These are phyloP conservation scores for Ophioninae sp. DNA, from an alignment of 2,888 invertebrate genomes.

Conservation along the genomic window DNA sequence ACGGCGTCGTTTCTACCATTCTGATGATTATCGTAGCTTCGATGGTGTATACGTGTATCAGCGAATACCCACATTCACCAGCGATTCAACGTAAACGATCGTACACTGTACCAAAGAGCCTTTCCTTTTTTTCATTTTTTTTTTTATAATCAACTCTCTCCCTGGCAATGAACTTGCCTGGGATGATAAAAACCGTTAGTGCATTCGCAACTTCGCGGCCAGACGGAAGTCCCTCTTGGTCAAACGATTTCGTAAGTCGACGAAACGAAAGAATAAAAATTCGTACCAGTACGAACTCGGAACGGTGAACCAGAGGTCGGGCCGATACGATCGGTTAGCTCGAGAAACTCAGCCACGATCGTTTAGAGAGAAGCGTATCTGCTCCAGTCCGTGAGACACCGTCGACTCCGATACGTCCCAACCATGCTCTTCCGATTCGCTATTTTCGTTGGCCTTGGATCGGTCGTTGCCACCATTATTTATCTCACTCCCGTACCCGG, in stretches of 20 bases:
- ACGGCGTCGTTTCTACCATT: slow-evolving; percentile 9
- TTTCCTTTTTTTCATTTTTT: slow-evolving; percentile 68
- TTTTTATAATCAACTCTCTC: slow-evolving; percentile 76
- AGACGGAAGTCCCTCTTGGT: slow-evolving; percentile 64
- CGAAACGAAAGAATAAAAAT: background rate
- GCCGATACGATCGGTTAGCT: background rate
- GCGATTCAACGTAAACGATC: background rate
- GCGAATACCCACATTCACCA: background rate
- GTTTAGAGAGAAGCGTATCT: slow-evolving; percentile 7
- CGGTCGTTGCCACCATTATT: slow-evolving; percentile 86
- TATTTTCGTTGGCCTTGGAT: slow-evolving; percentile 85
- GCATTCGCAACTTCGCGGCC: slow-evolving; percentile 75
- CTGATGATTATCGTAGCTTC: slow-evolving; percentile 28
- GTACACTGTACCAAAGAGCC: slow-evolving; percentile 42
- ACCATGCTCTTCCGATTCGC: slow-evolving; percentile 84
- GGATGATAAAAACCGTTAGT: slow-evolving; percentile 71
- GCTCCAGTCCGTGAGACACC: slow-evolving; percentile 22
- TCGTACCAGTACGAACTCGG: background rate
- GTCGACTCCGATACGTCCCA: slow-evolving; percentile 41
- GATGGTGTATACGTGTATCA: background rate
- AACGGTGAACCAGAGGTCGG: background rate
- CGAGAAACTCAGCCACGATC: background rate
- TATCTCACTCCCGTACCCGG: slow-evolving; percentile 89
- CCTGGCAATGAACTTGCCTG: slow-evolving; percentile 79
- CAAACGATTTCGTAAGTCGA: background rate